phyloP scores from a whole-genome alignment of 2,113 vertebrate species.

The Takifugu flavidus region DNA sequence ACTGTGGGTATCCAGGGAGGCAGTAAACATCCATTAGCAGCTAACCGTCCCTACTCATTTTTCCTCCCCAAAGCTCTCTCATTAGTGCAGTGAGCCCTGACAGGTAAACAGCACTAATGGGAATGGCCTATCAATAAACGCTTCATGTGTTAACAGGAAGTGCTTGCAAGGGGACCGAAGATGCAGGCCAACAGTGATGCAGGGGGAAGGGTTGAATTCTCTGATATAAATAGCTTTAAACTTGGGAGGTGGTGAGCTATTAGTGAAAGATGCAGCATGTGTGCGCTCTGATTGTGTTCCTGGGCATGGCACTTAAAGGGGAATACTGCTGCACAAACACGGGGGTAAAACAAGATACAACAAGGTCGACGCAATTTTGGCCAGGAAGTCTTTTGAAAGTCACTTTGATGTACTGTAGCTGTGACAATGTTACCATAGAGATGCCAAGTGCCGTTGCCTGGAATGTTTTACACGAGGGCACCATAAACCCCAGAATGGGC shows the following conservation, averaged over 20 bases:
- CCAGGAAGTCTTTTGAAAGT: conserved; percentile 39
- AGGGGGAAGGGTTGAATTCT: conserved; percentile 28
- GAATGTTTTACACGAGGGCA: conserved; percentile 14
- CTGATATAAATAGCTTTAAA: conserved; percentile 65
- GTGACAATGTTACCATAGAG: conserved; percentile 15
- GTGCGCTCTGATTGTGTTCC: conserved; percentile 26
- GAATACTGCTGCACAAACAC: conserved; percentile 6
- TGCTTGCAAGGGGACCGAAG: conserved; percentile 51
- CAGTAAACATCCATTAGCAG: conserved; percentile 90
- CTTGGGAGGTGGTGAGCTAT: conserved; percentile 48
- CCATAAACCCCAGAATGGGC: background rate
- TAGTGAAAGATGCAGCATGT: conserved; percentile 36
- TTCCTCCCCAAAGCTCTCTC: conserved; percentile 87
- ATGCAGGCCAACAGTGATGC: conserved; percentile 45
- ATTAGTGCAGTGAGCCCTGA: conserved; percentile 87
- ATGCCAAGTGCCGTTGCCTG: conserved; percentile 24
- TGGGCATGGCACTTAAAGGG: conserved; percentile 16
- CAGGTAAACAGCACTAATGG: conserved; percentile 91
- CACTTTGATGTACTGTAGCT: conserved; percentile 41
- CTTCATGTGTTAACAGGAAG: conserved; percentile 79
- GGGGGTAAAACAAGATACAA: background rate
- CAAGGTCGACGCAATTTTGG: conserved; percentile 5
- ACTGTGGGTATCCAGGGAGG: conserved; percentile 61
- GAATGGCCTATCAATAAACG: conserved; percentile 90
- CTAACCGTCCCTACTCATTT: conserved; percentile 86